A percentile compares a stretch with the other conserved stretches of the same genome.
Evolutionary conservation across 2,113 vertebrate genomes (phyloP).

Genomic region (Cervus canadensis): DNA sequence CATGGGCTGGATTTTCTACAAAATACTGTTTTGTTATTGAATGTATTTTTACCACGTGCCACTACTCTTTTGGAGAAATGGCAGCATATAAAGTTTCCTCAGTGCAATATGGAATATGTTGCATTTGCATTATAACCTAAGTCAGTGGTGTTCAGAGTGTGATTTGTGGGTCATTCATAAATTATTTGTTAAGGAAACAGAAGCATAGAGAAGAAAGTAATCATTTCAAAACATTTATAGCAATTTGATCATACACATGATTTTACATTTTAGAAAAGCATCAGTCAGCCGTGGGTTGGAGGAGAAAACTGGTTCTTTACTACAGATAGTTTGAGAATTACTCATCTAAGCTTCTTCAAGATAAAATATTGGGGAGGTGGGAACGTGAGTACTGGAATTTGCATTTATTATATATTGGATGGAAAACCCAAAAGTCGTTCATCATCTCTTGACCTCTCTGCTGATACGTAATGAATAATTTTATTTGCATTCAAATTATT

Average conservation of each 20-base stretch:
- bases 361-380: neutral
- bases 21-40: neutral
- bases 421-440: neutral
- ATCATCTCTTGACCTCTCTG: neutral
- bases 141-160: neutral
- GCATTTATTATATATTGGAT: neutral
- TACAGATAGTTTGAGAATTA: neutral
- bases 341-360: neutral
- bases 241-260: neutral
- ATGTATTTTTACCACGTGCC: neutral
- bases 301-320: neutral
- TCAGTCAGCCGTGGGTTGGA: neutral
- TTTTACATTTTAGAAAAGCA: constrained; percentile 5
- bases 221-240: neutral
- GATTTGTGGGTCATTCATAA: neutral
- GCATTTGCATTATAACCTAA: neutral
- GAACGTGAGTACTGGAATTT: neutral
- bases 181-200: neutral
- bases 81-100: neutral
- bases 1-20: neutral
- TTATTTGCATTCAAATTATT: neutral
- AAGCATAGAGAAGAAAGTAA: neutral
- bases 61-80: neutral
- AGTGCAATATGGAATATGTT: neutral
- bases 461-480: neutral